A percentile compares a stretch with the other conserved stretches of the same genome.
These are phyloP conservation scores for Melanostigma gelatinosum DNA, from an alignment of 2,113 vertebrate species.

Conservation along the genomic window DNA sequence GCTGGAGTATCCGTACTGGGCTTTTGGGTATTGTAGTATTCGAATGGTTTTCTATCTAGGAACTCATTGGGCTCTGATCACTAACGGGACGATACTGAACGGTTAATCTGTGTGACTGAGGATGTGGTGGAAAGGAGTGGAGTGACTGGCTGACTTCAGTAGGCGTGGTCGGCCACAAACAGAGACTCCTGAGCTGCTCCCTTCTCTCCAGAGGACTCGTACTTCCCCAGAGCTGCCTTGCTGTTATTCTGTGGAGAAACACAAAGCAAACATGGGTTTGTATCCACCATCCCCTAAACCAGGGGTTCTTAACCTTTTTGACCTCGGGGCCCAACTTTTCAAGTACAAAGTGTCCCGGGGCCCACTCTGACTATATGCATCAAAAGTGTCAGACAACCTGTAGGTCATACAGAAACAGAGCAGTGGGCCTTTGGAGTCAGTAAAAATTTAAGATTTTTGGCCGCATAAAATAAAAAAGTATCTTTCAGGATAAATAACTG, in stretches of 20 bases:
- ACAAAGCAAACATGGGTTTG: not conserved
- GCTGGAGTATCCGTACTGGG: not conserved
- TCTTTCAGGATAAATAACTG: too few species aligned
- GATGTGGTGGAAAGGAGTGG: not conserved
- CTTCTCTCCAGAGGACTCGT: constrained; percentile 69
- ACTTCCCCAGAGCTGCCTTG: constrained; percentile 84
- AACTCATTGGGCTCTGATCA: not conserved
- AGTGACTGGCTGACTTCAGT: constrained; percentile 77
- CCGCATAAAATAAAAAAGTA: too few species aligned
- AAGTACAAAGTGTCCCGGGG: too few species aligned
- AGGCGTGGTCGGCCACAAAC: constrained; percentile 86
- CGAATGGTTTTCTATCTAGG: not conserved
- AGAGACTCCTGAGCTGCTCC: constrained; percentile 84
- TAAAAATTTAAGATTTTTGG: too few species aligned
- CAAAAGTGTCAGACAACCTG: too few species aligned
- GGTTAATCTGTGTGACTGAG: not conserved
- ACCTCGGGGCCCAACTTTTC: too few species aligned
- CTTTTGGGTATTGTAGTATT: not conserved
- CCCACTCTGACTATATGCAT: too few species aligned
- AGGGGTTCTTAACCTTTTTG: too few species aligned
- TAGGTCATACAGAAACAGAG: too few species aligned
- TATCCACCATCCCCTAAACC: not conserved
- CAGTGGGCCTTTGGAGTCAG: too few species aligned
- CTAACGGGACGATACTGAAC: too few species aligned
- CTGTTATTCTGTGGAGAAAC: constrained; percentile 82